Conservation (phyloP, 2,888 invertebrate genomes). For the Ophion ventricosus region DNA sequence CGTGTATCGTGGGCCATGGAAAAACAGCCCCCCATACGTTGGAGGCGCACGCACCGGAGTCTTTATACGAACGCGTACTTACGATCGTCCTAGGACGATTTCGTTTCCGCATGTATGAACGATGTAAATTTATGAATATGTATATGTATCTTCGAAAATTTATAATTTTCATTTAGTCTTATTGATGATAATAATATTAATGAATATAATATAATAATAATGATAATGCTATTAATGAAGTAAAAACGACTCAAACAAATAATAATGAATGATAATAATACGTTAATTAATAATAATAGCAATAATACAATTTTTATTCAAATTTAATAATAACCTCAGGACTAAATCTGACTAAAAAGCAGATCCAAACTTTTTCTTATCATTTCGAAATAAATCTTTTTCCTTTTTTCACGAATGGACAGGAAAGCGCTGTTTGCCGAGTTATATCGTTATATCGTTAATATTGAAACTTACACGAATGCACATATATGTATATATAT, state of each 20-base stretch:
- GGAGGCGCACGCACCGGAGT: slow-evolving; percentile 59
- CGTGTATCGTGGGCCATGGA: slow-evolving; percentile 45
- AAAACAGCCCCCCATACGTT: slow-evolving; percentile 60
- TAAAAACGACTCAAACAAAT: too few species aligned
- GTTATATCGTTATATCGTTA: slow-evolving; percentile 6
- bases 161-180: background rate
- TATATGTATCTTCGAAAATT: background rate
- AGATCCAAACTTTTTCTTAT: slow-evolving; percentile 47
- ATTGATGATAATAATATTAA: too few species aligned
- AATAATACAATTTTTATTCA: too few species aligned
- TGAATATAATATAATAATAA: too few species aligned
- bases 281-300: too few species aligned
- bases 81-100: background rate
- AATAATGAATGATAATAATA: too few species aligned
- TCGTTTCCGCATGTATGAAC: slow-evolving; percentile 13
- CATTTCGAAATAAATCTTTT: background rate
- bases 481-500: background rate
- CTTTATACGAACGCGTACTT: slow-evolving; percentile 8
- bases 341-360: background rate
- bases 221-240: too few species aligned
- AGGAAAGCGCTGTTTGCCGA: slow-evolving; percentile 50
- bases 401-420: slow-evolving; percentile 8
- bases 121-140: background rate
- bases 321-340: slow-evolving; percentile 9
- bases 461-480: background rate